phyloP scores from a whole-genome alignment of 2,888 invertebrate genomes.

The Allygus modestus region DNA sequence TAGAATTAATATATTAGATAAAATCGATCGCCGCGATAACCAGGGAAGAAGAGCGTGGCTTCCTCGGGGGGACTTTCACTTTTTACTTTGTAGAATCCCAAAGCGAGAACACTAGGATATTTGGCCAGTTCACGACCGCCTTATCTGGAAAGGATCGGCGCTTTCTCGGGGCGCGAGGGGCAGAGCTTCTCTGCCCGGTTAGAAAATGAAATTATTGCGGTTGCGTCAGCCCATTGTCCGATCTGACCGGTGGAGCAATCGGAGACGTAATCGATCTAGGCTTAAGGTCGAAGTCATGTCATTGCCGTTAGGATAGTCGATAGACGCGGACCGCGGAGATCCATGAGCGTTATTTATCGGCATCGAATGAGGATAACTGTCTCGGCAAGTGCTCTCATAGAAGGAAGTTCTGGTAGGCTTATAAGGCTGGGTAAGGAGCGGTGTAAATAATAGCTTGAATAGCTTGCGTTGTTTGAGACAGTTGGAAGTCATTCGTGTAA shows the following conservation, averaged over 20 bases:
- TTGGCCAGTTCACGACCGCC: slow-evolving; percentile 3
- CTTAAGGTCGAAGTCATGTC: slow-evolving; percentile 35
- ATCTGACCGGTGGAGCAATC: slow-evolving; percentile 8
- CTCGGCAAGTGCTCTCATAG: too few species aligned
- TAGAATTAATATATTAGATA: slow-evolving; percentile 49
- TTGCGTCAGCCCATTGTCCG: slow-evolving; percentile 30
- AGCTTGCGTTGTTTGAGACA: too few species aligned
- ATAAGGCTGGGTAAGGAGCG: too few species aligned
- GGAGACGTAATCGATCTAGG: neutral
- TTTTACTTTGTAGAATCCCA: slow-evolving; percentile 22
- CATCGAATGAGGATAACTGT: too few species aligned
- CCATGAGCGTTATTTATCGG: too few species aligned
- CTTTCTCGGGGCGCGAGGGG: slow-evolving; percentile 3
- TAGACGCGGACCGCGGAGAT: neutral
- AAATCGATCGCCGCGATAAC: slow-evolving; percentile 37
- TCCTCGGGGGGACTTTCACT: slow-evolving; percentile 36
- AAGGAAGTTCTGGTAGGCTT: too few species aligned
- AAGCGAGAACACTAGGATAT: too few species aligned
- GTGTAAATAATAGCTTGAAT: too few species aligned
- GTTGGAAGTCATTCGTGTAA: too few species aligned
- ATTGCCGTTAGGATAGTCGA: slow-evolving; percentile 16
- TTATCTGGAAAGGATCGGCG: slow-evolving; percentile 14
- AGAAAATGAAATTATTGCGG: slow-evolving; percentile 44
- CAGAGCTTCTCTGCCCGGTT: slow-evolving; percentile 21
- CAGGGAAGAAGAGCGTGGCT: slow-evolving; percentile 34